Evolutionary conservation across 2,888 invertebrate species (phyloP), one percentile per base, ranked within the genome.

Genomic region (Acanthosoma haemorrhoidale): DNA sequence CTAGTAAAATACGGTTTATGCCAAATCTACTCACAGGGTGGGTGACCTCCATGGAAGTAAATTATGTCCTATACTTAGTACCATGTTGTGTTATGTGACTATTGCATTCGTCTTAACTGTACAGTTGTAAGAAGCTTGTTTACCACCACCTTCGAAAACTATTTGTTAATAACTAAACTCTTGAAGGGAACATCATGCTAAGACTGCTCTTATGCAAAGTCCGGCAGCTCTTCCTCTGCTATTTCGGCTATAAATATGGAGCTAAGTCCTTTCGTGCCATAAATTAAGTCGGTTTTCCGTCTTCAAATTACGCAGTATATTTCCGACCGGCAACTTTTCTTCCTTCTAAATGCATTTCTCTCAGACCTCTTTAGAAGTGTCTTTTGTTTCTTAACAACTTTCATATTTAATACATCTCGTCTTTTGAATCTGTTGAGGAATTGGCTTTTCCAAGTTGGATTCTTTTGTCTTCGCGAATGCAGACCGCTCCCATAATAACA

Each of bases 201-300:
- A n/a, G n/a, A n/a, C 25, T n/a, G 21, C 21, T n/a, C 25, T 51
- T 51, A 51, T 51, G 51, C 51, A 51, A 51, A 51, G 51, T 51
- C 51, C 21, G 13, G 2, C n/a, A 13, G 21, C 43, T 13, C 25
- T 16, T 15, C 21, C 18, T 18, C 9, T 4, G 9, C 43, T 51
- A 51, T 51, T 51, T 51, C 25, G 51, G 51, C 51, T 25, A 51
- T 51, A 51, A 51, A 51, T 51, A 51, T 25, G n/a, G 25, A 25
- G 25, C 4, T 51, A 25, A 51, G 51, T n/a, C 43, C 18, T 21
- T 43, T 13, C 43, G 18, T 43, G 21, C 21, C 21, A 21, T 25
- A 51, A 51, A n/a, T 25, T 51, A 25, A 51, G 51, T 25, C 51
- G 51, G 25, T 51, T 51, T 51, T 51, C 51, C 51, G 51, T 51